Percentiles rank a stretch among this genome's conserved stretches.
These are phyloP conservation scores for Elanoides forficatus DNA, from an alignment of 2,113 vertebrate species.

Conservation along the genomic window DNA sequence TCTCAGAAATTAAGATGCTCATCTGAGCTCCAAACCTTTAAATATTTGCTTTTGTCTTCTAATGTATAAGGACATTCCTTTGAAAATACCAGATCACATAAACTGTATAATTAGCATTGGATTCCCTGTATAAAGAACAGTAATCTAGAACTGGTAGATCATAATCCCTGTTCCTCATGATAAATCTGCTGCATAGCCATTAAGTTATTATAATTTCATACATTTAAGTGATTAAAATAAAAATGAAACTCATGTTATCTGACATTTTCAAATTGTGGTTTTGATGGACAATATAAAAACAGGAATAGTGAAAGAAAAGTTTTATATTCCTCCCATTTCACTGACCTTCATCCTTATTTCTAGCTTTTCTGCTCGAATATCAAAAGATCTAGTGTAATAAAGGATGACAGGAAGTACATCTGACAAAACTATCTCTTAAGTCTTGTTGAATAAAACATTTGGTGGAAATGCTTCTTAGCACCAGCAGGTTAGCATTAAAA, in stretches of 20 bases:
- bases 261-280: not conserved
- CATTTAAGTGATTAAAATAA: not conserved
- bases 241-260: not conserved
- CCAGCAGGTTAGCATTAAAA: not conserved
- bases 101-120: not conserved
- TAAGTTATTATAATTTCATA: not conserved
- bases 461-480: not conserved
- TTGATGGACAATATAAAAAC: conserved; percentile 1
- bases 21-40: not conserved
- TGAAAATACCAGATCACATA: not conserved
- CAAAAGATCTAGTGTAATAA: not conserved
- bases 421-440: not conserved
- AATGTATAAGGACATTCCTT: not conserved
- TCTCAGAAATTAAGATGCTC: not conserved
- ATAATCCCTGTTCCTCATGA: not conserved
- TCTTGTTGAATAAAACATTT: conserved; percentile 13
- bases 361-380: not conserved
- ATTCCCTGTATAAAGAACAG: not conserved
- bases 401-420: not conserved
- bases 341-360: not conserved
- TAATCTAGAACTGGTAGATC: not conserved
- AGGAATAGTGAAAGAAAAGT: not conserved
- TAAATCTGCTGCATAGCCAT: not conserved
- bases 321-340: not conserved
- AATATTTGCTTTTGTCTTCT: conserved; percentile 12